These are phyloP conservation scores for Gobius niger DNA, from an alignment of 2,113 vertebrate species.

Conservation along the genomic window DNA sequence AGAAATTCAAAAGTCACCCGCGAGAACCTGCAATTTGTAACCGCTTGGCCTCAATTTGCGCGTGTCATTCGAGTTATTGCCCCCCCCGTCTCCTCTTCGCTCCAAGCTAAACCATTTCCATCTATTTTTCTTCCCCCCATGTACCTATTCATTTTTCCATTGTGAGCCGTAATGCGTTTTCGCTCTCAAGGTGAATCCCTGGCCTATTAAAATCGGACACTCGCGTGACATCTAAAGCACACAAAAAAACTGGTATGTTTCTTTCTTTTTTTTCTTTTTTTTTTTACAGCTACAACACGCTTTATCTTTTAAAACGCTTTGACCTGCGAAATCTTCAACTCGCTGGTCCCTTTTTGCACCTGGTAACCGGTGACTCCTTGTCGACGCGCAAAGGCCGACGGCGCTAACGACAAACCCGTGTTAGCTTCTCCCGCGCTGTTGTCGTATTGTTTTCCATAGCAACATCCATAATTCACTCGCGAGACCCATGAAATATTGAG, in stretches of 20 bases:
- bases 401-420: slow-evolving; percentile 16
- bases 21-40: slow-evolving; percentile 24
- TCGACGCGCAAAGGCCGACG: slow-evolving; percentile 26
- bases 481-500: slow-evolving; percentile 65
- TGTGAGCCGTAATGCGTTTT: slow-evolving; percentile 18
- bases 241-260: neutral
- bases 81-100: neutral
- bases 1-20: slow-evolving; percentile 38
- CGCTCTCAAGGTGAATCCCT: slow-evolving; percentile 24
- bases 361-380: slow-evolving; percentile 45
- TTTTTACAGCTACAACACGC: neutral
- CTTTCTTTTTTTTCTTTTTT: neutral
- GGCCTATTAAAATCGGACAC: slow-evolving; percentile 19
- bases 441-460: slow-evolving; percentile 71
- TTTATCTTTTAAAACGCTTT: slow-evolving; percentile 20
- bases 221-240: slow-evolving; percentile 39
- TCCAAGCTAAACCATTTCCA: slow-evolving; percentile 11
- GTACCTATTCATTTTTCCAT: slow-evolving; percentile 35
- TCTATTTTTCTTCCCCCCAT: neutral
- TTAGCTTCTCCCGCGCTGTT: slow-evolving; percentile 41
- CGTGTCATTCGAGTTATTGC: slow-evolving; percentile 33
- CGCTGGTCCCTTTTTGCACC: slow-evolving; percentile 57
- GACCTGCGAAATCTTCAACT: slow-evolving; percentile 23
- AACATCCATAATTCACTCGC: slow-evolving; percentile 67
- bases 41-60: slow-evolving; percentile 56